Percentiles rank a stretch among this genome's conserved stretches.
Conservation (phyloP, 2,888 invertebrate genomes). For the Celastrina argiolus region DNA sequence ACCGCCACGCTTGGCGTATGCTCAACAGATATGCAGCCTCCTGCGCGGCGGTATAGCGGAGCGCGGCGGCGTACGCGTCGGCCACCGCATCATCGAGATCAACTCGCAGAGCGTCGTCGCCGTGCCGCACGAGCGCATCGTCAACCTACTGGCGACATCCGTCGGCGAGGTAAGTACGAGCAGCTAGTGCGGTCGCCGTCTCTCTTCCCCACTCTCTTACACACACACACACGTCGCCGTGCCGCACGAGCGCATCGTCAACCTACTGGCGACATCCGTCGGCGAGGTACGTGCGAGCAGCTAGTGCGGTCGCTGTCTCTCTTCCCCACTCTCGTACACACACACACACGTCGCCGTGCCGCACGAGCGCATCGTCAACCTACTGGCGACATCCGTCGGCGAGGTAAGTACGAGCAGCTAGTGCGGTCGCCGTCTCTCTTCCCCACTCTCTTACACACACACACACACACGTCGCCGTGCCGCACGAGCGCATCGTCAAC, state of each 20-base stretch:
- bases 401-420: too few species aligned
- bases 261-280: too few species aligned
- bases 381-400: too few species aligned
- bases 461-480: neutral
- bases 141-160: conserved; percentile 98
- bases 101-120: conserved; percentile 99
- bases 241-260: neutral
- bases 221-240: neutral
- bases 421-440: neutral
- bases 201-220: neutral
- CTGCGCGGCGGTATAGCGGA: conserved; percentile 99
- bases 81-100: conserved; percentile 99
- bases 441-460: neutral
- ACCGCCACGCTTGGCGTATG: too few species aligned
- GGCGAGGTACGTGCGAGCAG: too few species aligned
- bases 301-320: too few species aligned
- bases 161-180: conserved; percentile 92
- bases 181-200: neutral
- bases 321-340: too few species aligned
- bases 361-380: too few species aligned
- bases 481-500: neutral
- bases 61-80: conserved; percentile 98
- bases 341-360: too few species aligned
- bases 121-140: conserved; percentile 99
- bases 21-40: conserved; percentile 97